phyloP scores from a whole-genome alignment of 1,140 invertebrate genomes.

The Rhynchophorus ferrugineus region DNA sequence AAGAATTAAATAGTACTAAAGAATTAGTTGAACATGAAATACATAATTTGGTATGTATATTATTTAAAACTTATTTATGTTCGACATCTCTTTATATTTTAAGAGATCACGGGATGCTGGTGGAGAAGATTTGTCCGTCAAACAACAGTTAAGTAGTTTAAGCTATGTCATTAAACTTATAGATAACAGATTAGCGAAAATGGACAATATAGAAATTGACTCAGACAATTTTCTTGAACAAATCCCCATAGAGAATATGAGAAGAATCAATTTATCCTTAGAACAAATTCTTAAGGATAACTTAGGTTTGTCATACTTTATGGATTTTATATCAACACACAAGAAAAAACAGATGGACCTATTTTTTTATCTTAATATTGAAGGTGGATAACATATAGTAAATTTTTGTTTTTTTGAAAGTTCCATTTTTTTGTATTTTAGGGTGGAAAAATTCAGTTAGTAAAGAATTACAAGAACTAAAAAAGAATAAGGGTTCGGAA shows the following conservation, averaged over 20 bases:
- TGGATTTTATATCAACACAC: slow-evolving; percentile 70
- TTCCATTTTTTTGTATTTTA: slow-evolving; percentile 32
- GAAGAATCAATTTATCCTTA: slow-evolving; percentile 61
- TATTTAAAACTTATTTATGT: slow-evolving; percentile 1
- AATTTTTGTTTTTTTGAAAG: not conserved
- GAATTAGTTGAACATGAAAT: slow-evolving; percentile 75
- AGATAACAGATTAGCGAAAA: slow-evolving; percentile 55
- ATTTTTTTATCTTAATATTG: slow-evolving; percentile 77
- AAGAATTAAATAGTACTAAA: slow-evolving; percentile 73
- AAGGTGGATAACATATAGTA: slow-evolving; percentile 44
- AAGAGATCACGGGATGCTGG: slow-evolving; percentile 75
- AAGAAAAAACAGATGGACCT: slow-evolving; percentile 69
- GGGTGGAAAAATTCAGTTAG: slow-evolving; percentile 72
- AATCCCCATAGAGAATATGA: slow-evolving; percentile 40
- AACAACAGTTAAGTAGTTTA: slow-evolving; percentile 84
- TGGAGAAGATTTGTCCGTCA: slow-evolving; percentile 72
- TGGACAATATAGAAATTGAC: slow-evolving; percentile 50
- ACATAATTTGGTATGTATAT: slow-evolving; percentile 53
- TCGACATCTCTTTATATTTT: no score
- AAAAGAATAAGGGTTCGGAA: slow-evolving; percentile 40
- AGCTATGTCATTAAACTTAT: slow-evolving; percentile 72
- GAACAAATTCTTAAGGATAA: slow-evolving; percentile 76
- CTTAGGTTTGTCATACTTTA: slow-evolving; percentile 71
- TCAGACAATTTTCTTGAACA: slow-evolving; percentile 21
- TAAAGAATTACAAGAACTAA: slow-evolving; percentile 62